A percentile compares a stretch with the other conserved stretches of the same genome.
phyloP scores from a whole-genome alignment of 2,888 invertebrate species.

The Eristalinus sepulchralis region DNA sequence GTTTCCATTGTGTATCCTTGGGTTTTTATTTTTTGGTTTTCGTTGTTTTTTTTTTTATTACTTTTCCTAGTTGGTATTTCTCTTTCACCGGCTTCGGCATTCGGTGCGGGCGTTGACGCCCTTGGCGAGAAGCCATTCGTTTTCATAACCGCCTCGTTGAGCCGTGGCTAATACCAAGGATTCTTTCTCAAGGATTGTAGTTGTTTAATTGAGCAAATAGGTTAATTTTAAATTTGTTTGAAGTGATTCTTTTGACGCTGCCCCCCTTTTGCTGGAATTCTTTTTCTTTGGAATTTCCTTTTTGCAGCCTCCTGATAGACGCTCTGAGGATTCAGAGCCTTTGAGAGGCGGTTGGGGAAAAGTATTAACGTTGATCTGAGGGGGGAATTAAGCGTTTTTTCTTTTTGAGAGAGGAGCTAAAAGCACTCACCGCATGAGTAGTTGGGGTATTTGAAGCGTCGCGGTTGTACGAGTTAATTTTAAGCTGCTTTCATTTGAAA shows the following conservation, averaged over 20 bases:
- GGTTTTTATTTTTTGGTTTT: background rate
- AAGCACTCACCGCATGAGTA: background rate
- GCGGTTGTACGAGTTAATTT: background rate
- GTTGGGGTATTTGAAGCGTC: background rate
- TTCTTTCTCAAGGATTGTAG: conserved; percentile 54
- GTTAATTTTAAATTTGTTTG: conserved; percentile 69
- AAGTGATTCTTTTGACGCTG: conserved; percentile 56
- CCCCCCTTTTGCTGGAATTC: conserved; percentile 28
- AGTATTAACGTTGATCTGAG: conserved; percentile 9
- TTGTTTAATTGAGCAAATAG: conserved; percentile 70
- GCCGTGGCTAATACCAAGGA: conserved; percentile 26
- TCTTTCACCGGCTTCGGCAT: background rate
- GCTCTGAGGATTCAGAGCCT: background rate
- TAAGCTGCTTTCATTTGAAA: background rate
- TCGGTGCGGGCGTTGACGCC: background rate
- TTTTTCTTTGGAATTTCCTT: background rate
- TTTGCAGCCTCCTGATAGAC: background rate
- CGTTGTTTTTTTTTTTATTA: conserved; percentile 31
- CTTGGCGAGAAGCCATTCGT: conserved; percentile 30
- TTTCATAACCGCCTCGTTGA: conserved; percentile 46
- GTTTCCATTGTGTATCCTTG: conserved; percentile 57
- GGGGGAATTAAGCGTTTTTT: conserved; percentile 23
- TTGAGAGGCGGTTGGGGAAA: conserved; percentile 16
- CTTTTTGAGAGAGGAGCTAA: conserved; percentile 21
- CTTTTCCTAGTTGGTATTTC: conserved; percentile 21